Evolutionary conservation across 1,140 invertebrate species (phyloP), one percentile per base, ranked within the genome.

Genomic region (Listronotus bonariensis): DNA sequence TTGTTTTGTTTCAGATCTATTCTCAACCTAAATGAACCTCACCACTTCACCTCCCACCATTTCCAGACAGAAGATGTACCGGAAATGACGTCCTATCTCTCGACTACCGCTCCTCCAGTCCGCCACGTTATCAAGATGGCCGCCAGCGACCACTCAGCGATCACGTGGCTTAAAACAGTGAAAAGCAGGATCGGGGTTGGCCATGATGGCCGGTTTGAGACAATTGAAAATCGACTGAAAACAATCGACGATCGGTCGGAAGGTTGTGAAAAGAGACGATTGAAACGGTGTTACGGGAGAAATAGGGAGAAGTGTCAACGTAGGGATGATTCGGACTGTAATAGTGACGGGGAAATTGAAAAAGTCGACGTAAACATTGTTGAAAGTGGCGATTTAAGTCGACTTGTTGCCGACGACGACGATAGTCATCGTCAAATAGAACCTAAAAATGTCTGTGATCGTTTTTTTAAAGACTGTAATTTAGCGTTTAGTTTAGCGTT

Each of bases 401-500:
- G 38, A 12, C 49, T 12, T n/a, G 6, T 20, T 1, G 15, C 15
- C 20, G 46, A 14, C 42, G 54, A 26, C 20, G 46, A 14, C 42
- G 54, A 26, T 6, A 20, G 46, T 41, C 32, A 60, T 18, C n/a
- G n/a, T n/a, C 46, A 49, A 60, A 38, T 49, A 34, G 53, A 56
- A 51, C 63, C 48, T 52, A 60, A 59, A 53, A 51, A 52, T 66
- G 56, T 66, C 64, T 66, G 64, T 66, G 64, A 66, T 66, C 56
- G 49, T 59, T 59, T 66, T 38, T 59, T 59, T 53, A 40, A 66
- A 66, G 64, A 66, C 64, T 66, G 64, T 60, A 60, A 60, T 36
- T 59, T 65, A 57, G 32, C 54, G 34, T 52, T 65, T 64, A 64
- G 55, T 57, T 65, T 65, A 58, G 49, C 63, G 32, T 51, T 65